Percentiles rank a stretch among this genome's conserved stretches.
phyloP scores from a whole-genome alignment of 2,888 invertebrate genomes.

The Brachynemurus nebulosus region DNA sequence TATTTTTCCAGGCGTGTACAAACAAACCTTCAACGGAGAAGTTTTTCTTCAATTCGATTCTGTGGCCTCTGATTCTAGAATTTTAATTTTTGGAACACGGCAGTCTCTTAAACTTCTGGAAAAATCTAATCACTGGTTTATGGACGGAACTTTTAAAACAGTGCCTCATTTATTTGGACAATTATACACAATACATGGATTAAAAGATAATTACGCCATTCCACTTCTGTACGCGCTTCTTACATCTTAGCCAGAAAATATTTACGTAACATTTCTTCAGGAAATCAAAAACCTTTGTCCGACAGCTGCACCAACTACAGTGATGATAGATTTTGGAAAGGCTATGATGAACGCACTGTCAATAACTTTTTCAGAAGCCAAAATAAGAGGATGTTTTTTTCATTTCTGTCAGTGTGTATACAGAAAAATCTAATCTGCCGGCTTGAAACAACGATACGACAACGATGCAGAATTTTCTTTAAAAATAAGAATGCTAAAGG shows the following conservation, averaged over 20 bases:
- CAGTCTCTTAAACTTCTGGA: conserved; percentile 3
- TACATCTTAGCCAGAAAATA: conserved; percentile 12
- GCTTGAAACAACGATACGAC: conserved; percentile 10
- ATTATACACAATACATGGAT: conserved; percentile 17
- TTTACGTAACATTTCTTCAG: conserved; percentile 9
- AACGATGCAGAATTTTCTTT: conserved; percentile 13
- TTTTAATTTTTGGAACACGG: background rate
- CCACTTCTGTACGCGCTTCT: conserved; percentile 16
- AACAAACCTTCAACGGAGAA: background rate
- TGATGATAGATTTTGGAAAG: conserved; percentile 12
- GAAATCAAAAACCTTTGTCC: conserved; percentile 8
- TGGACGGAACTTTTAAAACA: conserved; percentile 18
- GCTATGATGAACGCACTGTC: conserved; percentile 10
- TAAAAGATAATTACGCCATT: conserved; percentile 10
- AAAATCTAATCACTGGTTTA: conserved; percentile 13
- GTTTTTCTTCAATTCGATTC: background rate
- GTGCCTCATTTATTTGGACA: conserved; percentile 16
- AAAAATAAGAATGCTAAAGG: conserved; percentile 12
- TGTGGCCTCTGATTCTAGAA: background rate
- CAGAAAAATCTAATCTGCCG: conserved; percentile 12
- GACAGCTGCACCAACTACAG: conserved; percentile 3
- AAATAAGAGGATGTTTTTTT: conserved; percentile 14
- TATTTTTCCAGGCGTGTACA: background rate
- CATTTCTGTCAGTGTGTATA: conserved; percentile 15
- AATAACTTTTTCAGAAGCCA: conserved; percentile 9